Evolutionary conservation across 2,113 vertebrate genomes (phyloP).

Genomic region (Rhinolophus ferrumequinum): DNA sequence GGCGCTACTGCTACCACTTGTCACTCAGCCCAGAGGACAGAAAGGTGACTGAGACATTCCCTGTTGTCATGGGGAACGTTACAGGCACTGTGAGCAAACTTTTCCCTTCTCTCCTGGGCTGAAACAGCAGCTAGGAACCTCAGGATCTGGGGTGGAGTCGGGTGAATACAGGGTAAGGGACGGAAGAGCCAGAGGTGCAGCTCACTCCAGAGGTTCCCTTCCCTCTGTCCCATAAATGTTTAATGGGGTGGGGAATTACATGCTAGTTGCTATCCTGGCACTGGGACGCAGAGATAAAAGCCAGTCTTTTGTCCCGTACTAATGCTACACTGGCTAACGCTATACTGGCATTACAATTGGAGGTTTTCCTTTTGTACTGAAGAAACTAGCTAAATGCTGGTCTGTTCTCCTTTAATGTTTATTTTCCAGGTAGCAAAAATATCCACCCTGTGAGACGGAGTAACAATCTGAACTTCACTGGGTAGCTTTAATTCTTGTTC

Average conservation of each 20-base stretch:
- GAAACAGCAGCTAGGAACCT: not conserved
- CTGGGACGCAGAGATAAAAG: not conserved
- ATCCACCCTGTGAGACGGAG: not conserved
- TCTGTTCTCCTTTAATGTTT: conserved; percentile 1
- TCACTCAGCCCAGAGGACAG: not conserved
- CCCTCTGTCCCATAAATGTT: not conserved
- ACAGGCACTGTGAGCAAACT: not conserved
- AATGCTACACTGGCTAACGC: not conserved
- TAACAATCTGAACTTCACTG: not conserved
- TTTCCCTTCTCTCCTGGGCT: not conserved
- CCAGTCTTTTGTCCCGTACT: not conserved
- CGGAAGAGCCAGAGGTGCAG: not conserved
- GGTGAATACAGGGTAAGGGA: not conserved
- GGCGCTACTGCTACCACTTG: not conserved
- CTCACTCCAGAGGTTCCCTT: not conserved
- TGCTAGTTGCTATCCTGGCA: not conserved
- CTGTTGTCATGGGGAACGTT: not conserved
- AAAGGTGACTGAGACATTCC: not conserved
- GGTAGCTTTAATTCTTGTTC: conserved; percentile 19
- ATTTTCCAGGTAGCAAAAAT: conserved; percentile 34
- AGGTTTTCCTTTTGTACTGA: not conserved
- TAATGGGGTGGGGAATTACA: not conserved
- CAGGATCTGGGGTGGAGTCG: not conserved
- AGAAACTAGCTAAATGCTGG: not conserved
- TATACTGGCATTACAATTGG: not conserved